Base-by-base conservation (phyloP, 2,888 invertebrate genomes). In the Monoplex corrugatus region DNA sequence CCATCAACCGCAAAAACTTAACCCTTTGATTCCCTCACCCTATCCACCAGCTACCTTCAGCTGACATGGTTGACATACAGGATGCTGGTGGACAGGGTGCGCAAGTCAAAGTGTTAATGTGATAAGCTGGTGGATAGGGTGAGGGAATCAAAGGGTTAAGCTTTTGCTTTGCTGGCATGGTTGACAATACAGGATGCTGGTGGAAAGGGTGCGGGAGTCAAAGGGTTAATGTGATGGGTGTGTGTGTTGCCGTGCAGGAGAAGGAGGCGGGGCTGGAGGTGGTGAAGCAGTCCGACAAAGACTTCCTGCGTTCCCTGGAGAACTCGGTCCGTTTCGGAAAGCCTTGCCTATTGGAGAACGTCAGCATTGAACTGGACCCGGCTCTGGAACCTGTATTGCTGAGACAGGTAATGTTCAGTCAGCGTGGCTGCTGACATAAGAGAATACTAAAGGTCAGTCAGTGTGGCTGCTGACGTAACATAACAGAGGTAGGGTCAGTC, bases 281-380 rank as follows among this genome's bases (percentile, higher is more conserved):
- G 35, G 95, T 96, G 89, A 96, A 96, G 90, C 92, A 96, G 89
- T 95, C 96, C 28, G 96, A 96, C 91, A 95, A 95, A 87, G 96
- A 96, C 90, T 96, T 96, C 93, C 93, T 96, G 89, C 91, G 96
- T 89, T 95, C 94, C 88, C 92, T 96, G 91, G 96, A 96, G 92
- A 96, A 96, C 93, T 95, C 96, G 28, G 95, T 96, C 45, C 89
- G 96, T 50, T 96, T 96, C 92, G 96, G 96, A 87, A 96, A 96
- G 91, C 96, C 96, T 0, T 96, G 96, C 90, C 91, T 96, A 38
- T 92, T 96, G 89, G 96, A 96, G 93, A 96, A 96, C 90, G 94
- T 96, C 6, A 94, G 94, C 0, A 95, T 95, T 63, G 96, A 96
- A 68, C 91, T 96, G 78, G 96, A 96, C 91, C 96, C 96, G 16